Evolutionary conservation across 2,888 invertebrate species (phyloP).

Genomic region (Athripsodes cinereus): DNA sequence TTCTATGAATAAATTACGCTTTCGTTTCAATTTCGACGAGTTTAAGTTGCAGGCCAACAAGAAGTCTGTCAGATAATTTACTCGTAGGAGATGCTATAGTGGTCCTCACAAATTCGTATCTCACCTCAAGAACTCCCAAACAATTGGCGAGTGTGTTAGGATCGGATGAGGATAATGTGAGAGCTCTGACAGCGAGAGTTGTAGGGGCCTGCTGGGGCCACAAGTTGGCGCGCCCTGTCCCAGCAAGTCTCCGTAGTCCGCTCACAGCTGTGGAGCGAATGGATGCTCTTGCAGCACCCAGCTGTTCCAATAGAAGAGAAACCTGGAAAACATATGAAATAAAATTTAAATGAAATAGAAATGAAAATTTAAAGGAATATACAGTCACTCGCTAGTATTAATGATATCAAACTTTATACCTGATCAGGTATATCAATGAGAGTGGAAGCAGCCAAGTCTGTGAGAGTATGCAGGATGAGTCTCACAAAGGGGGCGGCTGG

Average conservation of each 20-base stretch:
- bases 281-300: conserved; percentile 40
- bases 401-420: conserved; percentile 46
- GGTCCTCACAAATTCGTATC: no score
- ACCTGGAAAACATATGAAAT: conserved; percentile 34
- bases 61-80: no score
- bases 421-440: conserved; percentile 88
- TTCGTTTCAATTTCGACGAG: no score
- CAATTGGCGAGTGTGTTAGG: conserved; percentile 23
- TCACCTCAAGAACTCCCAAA: conserved; percentile 24
- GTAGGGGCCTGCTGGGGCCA: conserved; percentile 24
- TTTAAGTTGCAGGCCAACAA: no score
- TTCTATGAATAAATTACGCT: no score
- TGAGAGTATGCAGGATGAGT: conserved; percentile 68
- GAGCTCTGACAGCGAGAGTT: conserved; percentile 17
- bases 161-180: conserved; percentile 18
- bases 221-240: conserved; percentile 19
- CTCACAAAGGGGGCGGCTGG: conserved; percentile 45
- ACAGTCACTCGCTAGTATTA: no score
- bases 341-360: conserved; percentile 1
- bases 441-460: conserved; percentile 81
- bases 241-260: conserved; percentile 34
- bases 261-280: conserved; percentile 41
- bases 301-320: conserved; percentile 39
- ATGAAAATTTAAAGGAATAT: neutral
- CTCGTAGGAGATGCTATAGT: no score